phyloP scores from a whole-genome alignment of 2,888 invertebrate genomes.

The Meiosimyza decipiens region DNA sequence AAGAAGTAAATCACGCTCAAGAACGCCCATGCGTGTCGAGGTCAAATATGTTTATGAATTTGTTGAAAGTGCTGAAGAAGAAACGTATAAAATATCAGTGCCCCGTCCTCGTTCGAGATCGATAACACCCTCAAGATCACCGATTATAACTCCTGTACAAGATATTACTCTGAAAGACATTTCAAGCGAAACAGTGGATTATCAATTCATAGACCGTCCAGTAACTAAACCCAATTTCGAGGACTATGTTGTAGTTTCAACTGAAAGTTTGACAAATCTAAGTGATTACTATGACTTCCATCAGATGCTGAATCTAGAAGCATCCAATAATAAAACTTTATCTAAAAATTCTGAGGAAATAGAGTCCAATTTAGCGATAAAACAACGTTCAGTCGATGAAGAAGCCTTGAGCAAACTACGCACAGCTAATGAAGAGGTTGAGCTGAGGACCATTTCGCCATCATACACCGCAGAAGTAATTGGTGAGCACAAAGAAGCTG shows the following conservation, averaged over 20 bases:
- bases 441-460: slow-evolving; percentile 53
- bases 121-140: slow-evolving; percentile 49
- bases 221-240: slow-evolving; percentile 39
- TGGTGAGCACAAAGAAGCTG: neutral
- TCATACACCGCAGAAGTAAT: neutral
- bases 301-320: slow-evolving; percentile 55
- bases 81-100: slow-evolving; percentile 35
- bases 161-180: neutral
- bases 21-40: slow-evolving; percentile 46
- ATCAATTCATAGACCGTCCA: slow-evolving; percentile 27
- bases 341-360: slow-evolving; percentile 49
- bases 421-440: slow-evolving; percentile 55
- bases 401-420: slow-evolving; percentile 56
- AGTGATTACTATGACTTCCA: slow-evolving; percentile 53
- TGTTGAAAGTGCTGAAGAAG: slow-evolving; percentile 38
- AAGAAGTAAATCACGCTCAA: slow-evolving; percentile 39
- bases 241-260: neutral
- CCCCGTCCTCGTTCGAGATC: slow-evolving; percentile 46
- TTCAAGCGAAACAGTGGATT: neutral
- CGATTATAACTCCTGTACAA: slow-evolving; percentile 38
- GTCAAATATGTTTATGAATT: slow-evolving; percentile 50
- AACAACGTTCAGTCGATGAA: slow-evolving; percentile 53
- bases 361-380: slow-evolving; percentile 51
- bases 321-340: slow-evolving; percentile 46
- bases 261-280: slow-evolving; percentile 8